Evolutionary conservation across 2,797 vertebrate species (phyloP), one percentile per base, ranked within the genome.

Genomic region (Centropyge bicolor): DNA sequence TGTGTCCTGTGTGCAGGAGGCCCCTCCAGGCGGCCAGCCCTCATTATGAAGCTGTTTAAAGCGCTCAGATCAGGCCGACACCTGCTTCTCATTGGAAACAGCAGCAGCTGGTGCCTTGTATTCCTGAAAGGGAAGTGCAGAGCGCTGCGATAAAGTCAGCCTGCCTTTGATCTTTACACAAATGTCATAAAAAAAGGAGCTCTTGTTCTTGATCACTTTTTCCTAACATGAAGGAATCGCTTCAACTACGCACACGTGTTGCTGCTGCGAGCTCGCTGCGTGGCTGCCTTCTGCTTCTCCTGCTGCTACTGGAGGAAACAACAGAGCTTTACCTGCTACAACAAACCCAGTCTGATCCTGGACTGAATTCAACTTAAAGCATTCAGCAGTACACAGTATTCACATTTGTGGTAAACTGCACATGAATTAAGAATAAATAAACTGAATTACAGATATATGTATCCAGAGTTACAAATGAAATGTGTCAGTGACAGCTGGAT

Each of bases 71-170:
- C 79, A 49, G 79, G 60, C 64, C 67, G 54, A 92, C 94, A 94
- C 92, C 93, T 95, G 94, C 87, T 93, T 92, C 90, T 94, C 92
- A 90, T 95, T 93, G 90, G 75, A 79, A 76, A 13, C 70, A 76
- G 80, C 86, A 60, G 82, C 74, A 38, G 59, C 70, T 67, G 80
- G 82, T 59, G 70, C 79, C 81, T 85, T 38, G 81, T 88, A 52
- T 69, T 67, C 68, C 71, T 84, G 40, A 70, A 43, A 68, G 80
- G 82, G 82, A 83, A 85, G 69, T 81, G 82, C 81, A 71, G 11
- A 63, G 70, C 31, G 17, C 73, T 54, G 78, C 68, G 80, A 83
- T 93, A 87, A 90, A 91, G 77, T 31, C 69, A 5, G 20, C 16
- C 38, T 1, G 0, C 20, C 86, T 92, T 94, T 94, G 81, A 94